Percentiles rank a stretch among this genome's conserved stretches.
phyloP scores from a whole-genome alignment of 2,113 vertebrate genomes.

The Manacus vitellinus region DNA sequence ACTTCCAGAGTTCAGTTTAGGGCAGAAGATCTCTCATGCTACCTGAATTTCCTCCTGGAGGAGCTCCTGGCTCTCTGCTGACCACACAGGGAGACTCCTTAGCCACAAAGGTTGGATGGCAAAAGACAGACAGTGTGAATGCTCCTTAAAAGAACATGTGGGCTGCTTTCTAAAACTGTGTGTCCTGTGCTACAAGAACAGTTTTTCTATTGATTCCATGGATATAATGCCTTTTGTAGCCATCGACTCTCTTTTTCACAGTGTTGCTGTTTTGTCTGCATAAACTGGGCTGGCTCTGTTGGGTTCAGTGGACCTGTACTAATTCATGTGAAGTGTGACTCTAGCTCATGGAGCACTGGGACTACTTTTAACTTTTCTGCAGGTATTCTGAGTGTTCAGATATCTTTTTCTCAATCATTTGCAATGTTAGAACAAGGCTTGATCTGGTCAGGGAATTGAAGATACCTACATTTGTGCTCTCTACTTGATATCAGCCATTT shows the following conservation, averaged over 20 bases:
- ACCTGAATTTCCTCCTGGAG: background rate
- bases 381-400: background rate
- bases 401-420: background rate
- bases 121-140: background rate
- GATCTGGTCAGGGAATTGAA: background rate
- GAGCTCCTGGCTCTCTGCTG: background rate
- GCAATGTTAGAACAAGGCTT: background rate
- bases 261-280: background rate
- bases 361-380: background rate
- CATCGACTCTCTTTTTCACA: background rate
- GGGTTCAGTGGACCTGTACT: background rate
- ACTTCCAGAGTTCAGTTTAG: background rate
- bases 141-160: background rate
- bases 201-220: background rate
- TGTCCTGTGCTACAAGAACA: background rate
- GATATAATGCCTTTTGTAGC: background rate
- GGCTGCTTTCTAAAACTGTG: background rate
- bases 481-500: background rate
- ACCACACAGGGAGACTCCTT: background rate
- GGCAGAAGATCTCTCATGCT: background rate
- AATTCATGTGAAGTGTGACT: background rate
- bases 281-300: background rate
- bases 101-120: background rate
- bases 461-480: background rate
- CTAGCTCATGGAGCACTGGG: background rate